phyloP scores from a whole-genome alignment of 2,113 vertebrate species.

The Neogobius melanostomus region DNA sequence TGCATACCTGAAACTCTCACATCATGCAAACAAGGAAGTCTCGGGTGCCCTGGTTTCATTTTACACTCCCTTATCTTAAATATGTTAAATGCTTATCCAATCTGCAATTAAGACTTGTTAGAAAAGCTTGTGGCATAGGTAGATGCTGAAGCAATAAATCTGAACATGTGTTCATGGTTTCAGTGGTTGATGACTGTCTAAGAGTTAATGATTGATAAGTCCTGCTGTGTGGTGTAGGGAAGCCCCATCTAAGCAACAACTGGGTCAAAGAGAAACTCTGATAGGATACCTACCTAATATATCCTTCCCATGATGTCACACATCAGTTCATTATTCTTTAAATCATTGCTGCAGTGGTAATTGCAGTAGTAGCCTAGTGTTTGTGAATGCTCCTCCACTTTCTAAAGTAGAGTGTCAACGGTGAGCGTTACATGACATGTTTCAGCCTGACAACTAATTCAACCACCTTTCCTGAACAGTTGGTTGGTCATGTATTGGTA shows the following conservation, averaged over 20 bases:
- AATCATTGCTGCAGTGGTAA: background rate
- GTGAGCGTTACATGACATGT: no score
- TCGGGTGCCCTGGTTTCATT: slow-evolving; percentile 28
- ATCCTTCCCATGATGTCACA: no score
- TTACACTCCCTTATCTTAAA: slow-evolving; percentile 23
- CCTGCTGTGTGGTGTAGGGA: background rate
- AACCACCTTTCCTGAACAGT: no score
- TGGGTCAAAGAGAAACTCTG: background rate
- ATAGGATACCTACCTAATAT: background rate
- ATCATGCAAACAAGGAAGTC: slow-evolving; percentile 43
- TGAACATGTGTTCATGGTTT: background rate
- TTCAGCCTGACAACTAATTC: no score
- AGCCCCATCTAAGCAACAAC: background rate
- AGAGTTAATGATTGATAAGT: slow-evolving; percentile 27
- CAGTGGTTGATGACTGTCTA: background rate
- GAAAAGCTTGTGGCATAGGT: background rate
- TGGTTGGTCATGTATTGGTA: no score
- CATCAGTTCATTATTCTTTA: no score
- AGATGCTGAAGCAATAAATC: background rate
- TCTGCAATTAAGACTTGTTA: background rate
- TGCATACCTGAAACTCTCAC: slow-evolving; percentile 51
- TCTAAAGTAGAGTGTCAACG: no score
- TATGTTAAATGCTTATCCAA: slow-evolving; percentile 10
- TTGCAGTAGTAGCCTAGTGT: fast-evolving
- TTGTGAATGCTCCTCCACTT: no score